Evolutionary conservation across 2,888 invertebrate species (phyloP).

Genomic region (Drosophila kanekoi): DNA sequence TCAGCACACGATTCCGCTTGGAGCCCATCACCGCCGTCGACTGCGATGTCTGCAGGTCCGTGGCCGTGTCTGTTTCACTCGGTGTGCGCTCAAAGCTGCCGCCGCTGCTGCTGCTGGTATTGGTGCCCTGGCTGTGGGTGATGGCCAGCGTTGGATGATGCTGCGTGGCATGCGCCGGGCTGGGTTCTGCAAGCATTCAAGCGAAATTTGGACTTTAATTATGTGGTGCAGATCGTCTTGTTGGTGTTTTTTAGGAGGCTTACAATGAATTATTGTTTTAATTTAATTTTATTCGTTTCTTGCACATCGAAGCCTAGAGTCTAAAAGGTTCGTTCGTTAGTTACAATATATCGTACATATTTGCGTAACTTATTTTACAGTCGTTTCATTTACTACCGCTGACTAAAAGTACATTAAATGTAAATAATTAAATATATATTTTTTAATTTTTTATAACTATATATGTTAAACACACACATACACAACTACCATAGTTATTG

Average conservation of each 20-base stretch:
- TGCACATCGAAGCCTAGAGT: constrained; percentile 84
- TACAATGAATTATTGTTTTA: constrained; percentile 12
- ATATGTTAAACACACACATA: constrained; percentile 53
- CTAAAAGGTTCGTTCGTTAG: constrained; percentile 77
- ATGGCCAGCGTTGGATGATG: constrained; percentile 56
- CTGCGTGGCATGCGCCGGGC: constrained; percentile 56
- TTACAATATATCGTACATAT: constrained; percentile 69
- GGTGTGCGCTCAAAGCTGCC: constrained; percentile 60
- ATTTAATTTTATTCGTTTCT: constrained; percentile 78
- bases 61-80: constrained; percentile 47
- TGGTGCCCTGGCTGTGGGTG: constrained; percentile 65
- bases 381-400: constrained; percentile 71
- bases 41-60: constrained; percentile 50
- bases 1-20: constrained; percentile 88
- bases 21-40: constrained; percentile 85
- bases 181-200: constrained; percentile 63
- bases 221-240: too few relatives aligned
- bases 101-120: constrained; percentile 52
- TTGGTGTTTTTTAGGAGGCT: too few relatives aligned
- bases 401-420: constrained; percentile 67
- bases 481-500: constrained; percentile 74
- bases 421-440: constrained; percentile 65
- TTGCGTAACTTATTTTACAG: constrained; percentile 74
- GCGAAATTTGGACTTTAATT: neutral
- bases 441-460: constrained; percentile 33